Base-by-base conservation (phyloP, 2,888 invertebrate genomes). In the Synergus itoensis region DNA sequence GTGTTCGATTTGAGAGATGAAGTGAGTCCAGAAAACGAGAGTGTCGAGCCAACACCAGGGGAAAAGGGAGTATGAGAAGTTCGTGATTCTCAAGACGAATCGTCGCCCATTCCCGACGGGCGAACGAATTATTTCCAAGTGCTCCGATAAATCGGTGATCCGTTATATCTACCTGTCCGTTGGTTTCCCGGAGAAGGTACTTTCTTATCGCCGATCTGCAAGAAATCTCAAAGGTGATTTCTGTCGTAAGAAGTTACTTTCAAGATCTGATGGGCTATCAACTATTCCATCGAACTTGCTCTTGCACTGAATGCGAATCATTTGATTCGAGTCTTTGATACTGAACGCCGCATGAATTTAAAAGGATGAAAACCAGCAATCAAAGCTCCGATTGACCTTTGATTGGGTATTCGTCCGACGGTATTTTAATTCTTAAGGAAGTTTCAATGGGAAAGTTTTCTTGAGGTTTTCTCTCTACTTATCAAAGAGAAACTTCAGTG, bases 101-200 rank as follows among this genome's bases (percentile, higher is more conserved):
- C 78, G 80, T 53, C 16, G 28, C 36, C 73, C 36, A 73, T 73
- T 73, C n/a, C 67, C 76, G 79, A 77, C 76, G 57, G 77, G 63
- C 73, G 79, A 79, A 84, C 79, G 81, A 82, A 82, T 84, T 84
- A 84, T 84, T 82, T 82, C 45, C 78, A 82, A 84, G 79, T 80
- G 67, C 80, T 76, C 36, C 79, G 83, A 83, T 82, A 83, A 83
- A 82, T 83, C 83, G 80, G 77, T 77, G 78, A 82, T 81, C 79
- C 67, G 67, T 81, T 81, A 81, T 80, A 80, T 80, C 80, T 79
- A 65, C 78, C 77, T 81, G 81, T 78, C 83, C 77, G 75, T 11
- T 53, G 48, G 36, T 73, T 73, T 53, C 21, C n/a, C 28, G 8
- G 9, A 4, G 45, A 48, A 73, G 36, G 21, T 36, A 48, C 21